These are phyloP conservation scores for Saguinus imperator DNA, from an alignment of 2,113 vertebrate species.

Conservation along the genomic window DNA sequence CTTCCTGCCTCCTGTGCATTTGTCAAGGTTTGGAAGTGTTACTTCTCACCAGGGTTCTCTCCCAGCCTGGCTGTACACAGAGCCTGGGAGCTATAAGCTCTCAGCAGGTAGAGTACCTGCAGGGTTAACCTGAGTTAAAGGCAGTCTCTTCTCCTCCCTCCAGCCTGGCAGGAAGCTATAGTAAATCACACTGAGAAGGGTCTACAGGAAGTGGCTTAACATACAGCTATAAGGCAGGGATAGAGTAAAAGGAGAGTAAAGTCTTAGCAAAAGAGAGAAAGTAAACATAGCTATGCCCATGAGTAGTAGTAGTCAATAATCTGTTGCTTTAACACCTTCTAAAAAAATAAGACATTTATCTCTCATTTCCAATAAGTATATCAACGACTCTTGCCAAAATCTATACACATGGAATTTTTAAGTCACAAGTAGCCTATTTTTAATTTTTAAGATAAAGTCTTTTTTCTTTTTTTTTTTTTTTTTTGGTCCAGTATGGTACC, in stretches of 20 bases:
- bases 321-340: background rate
- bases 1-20: background rate
- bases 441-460: conserved; percentile 21
- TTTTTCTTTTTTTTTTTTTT: background rate
- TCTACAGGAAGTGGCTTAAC: background rate
- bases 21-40: background rate
- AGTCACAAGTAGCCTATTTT: background rate
- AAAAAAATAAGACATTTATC: background rate
- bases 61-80: background rate
- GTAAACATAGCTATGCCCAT: background rate
- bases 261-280: background rate
- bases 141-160: background rate
- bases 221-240: background rate
- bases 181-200: background rate
- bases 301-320: background rate
- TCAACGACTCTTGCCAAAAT: background rate
- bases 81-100: background rate
- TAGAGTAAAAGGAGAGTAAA: background rate
- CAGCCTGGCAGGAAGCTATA: background rate
- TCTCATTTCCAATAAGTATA: background rate
- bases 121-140: background rate
- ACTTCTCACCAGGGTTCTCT: background rate
- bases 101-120: no score
- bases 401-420: background rate
- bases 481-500: background rate